Percentiles rank a stretch among this genome's conserved stretches.
Evolutionary conservation across 2,888 invertebrate species (phyloP).

Genomic region (Melieria omissa): DNA sequence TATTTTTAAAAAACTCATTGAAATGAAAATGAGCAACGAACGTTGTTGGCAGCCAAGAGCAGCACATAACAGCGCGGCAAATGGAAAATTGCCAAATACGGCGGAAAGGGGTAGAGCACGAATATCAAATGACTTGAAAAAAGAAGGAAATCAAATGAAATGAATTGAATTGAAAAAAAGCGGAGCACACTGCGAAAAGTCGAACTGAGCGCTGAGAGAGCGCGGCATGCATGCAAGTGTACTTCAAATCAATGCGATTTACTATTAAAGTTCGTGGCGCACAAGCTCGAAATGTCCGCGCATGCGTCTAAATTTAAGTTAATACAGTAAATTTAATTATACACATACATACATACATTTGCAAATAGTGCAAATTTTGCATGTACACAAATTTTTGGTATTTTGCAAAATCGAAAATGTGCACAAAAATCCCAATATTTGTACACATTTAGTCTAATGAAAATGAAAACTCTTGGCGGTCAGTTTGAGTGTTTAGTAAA

Average conservation of each 20-base stretch:
- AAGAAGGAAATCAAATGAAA: not conserved
- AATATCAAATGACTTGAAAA: constrained; percentile 43
- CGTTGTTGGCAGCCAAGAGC: not conserved
- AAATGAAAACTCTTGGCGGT: no score
- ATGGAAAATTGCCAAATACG: constrained; percentile 40
- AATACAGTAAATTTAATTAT: not conserved
- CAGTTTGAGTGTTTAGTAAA: no score
- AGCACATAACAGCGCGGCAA: no score
- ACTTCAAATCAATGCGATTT: not conserved
- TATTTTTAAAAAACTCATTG: constrained; percentile 53
- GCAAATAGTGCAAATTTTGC: no score
- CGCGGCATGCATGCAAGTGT: not conserved
- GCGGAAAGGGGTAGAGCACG: constrained; percentile 29
- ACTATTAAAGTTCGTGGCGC: not conserved
- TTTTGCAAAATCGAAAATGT: no score
- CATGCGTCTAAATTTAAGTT: constrained; percentile 29
- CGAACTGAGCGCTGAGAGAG: constrained; percentile 10
- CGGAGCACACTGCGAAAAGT: not conserved
- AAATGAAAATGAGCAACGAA: constrained; percentile 13
- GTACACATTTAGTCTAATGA: no score
- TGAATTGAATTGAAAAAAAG: not conserved
- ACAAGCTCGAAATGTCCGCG: constrained; percentile 20
- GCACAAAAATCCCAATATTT: constrained; percentile 2
- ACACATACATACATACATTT: not conserved
- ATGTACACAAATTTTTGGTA: no score